Evolutionary conservation across 2,797 vertebrate genomes (phyloP), one percentile per base, ranked within the genome.

Genomic region (Characodon lateralis): DNA sequence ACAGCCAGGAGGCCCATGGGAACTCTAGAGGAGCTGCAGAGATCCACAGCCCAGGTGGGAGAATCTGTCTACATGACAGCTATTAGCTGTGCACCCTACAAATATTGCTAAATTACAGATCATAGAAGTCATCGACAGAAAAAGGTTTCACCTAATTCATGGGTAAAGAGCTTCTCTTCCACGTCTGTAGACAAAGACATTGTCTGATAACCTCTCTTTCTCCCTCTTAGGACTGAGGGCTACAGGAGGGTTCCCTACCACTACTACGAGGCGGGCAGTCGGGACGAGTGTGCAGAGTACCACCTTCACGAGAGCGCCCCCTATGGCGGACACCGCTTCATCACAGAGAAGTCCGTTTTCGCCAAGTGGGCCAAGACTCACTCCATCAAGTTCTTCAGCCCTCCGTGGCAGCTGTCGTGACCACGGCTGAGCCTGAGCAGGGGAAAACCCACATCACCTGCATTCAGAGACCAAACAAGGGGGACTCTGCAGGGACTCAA

Each of bases 311-410:
- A 99, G 94, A 98, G 96, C 16, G 97, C 98, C 78, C 97, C 97
- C 0, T 98, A 98, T 1, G 98, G 98, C 28, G 98, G 98, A 48
- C 98, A 99, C 76, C 96, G 98, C 72, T 99, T 99, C 95, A 98
- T 99, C 93, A 99, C 98, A 0, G 98, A 99, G 91, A 99, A 99
- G 90, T 95, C 96, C 2, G 98, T 99, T 58, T 99, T 99, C 87
- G 95, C 97, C 83, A 98, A 98, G 80, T 99, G 98, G 98, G 96
- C 98, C 91, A 97, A 97, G 93, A 95, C 93, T 24, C 97, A 97
- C 87, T 87, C 94, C 77, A 99, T 99, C 93, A 96, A 96, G 93
- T 99, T 99, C 93, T 97, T 96, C 87, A 97, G 98, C 89, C 98
- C 98, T 0, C 94, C 96, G 10, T 99, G 97, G 98, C 95, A 96